Evolutionary conservation across 2,113 vertebrate genomes (phyloP).

Genomic region (Pogonocichla stellata): DNA sequence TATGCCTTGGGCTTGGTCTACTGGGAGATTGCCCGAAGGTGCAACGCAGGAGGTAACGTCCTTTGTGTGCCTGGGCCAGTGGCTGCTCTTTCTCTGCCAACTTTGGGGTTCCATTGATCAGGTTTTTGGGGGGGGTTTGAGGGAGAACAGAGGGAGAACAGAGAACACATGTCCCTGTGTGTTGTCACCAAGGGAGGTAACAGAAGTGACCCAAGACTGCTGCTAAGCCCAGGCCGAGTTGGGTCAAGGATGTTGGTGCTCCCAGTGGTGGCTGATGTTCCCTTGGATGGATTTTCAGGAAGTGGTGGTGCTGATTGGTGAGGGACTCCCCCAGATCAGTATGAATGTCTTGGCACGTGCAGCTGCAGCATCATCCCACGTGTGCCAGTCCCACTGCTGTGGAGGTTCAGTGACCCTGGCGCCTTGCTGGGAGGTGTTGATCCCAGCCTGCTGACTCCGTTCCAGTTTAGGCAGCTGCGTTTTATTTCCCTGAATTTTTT

Average conservation of each 20-base stretch:
- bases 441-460: not conserved
- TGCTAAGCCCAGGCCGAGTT: too few relatives aligned
- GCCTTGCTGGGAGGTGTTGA: not conserved
- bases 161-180: fast-evolving
- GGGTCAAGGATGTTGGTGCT: not conserved
- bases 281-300: not conserved
- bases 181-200: not conserved
- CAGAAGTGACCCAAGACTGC: fast-evolving
- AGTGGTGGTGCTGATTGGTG: not conserved
- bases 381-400: not conserved
- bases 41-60: slow-evolving; percentile 88
- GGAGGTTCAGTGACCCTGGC: not conserved
- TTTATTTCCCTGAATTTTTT: not conserved
- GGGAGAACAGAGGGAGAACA: too few relatives aligned
- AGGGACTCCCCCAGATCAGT: not conserved
- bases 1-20: slow-evolving; percentile 96
- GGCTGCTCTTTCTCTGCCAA: fast-evolving
- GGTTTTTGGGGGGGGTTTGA: not conserved
- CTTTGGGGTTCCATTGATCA: fast-evolving
- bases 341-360: not conserved
- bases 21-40: slow-evolving; percentile 96
- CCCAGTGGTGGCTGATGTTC: not conserved
- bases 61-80: fast-evolving
- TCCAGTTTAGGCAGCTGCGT: slow-evolving; percentile 14
- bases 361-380: not conserved